Base-by-base conservation (phyloP, 2,113 vertebrate genomes). In the Pseudorhombus dupliciocellatus region DNA sequence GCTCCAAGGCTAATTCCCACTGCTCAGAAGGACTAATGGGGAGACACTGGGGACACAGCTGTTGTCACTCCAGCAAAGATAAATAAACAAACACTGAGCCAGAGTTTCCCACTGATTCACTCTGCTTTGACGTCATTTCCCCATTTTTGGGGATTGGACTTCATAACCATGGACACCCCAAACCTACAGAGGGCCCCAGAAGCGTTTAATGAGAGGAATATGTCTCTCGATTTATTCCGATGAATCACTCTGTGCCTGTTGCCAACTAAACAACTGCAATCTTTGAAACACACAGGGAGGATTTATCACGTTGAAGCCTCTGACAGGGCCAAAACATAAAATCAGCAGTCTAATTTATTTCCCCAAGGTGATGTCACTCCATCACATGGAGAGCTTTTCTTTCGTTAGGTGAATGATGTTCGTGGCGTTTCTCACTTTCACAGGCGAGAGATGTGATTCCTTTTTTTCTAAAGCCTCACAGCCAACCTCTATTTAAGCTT, bases 321-420 rank as follows among this genome's bases (percentile, higher is more conserved):
- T 87, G 85, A 90, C 89, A 84, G 73, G 78, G 56, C 72, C 87
- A 80, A 90, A 90, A 90, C 85, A 91, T 88, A 91, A 93, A 92
- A 92, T 89, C 77, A 86, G 82, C 51, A 70, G 84, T 80, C 80
- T 85, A 87, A 92, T 90, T 81, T 85, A 79, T 91, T 87, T 89
- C 79, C 80, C 84, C 83, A 88, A 92, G 88, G 89, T 90, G 88
- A 91, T 81, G 83, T 83, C 75, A 88, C 81, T 91, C 80, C 77
- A 90, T 93, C 85, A 89, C 77, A 52, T 46, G 37, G 51, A 71
- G 63, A 48, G 70, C 59, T 85, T 87, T 87, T 88, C 78, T 84
- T 84, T 73, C 79, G 83, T 58, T 40, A 55, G 75, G 22, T 88
- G 81, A 77, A 64, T 80, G 70, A 88, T 80, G 80, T 64, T 65